Evolutionary conservation across 1,140 invertebrate genomes (phyloP), one percentile per base, ranked within the genome.

Genomic region (Drosophila quadrilineata): DNA sequence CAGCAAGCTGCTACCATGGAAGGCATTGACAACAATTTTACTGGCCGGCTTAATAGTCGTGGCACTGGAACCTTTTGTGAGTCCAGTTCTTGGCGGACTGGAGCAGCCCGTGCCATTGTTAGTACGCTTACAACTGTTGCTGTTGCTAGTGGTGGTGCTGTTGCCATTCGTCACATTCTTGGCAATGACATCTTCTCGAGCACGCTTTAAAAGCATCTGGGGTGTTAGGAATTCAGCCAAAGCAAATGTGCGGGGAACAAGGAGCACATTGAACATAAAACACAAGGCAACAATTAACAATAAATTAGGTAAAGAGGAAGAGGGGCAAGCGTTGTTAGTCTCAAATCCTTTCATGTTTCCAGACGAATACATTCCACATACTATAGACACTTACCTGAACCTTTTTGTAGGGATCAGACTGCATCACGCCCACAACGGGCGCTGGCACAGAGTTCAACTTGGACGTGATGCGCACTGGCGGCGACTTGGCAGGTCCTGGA

Each of bases 121-220:
- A 16, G 65, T 28, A 40, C 74, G 77, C 54, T 80, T 79, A 35
- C 45, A 64, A 29, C 36, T 64, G 52, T 6, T 58, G 22, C 19
- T 36, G 33, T 36, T 56, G 35, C 57, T 50, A 40, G 4, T 58
- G 22, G 48, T 50, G 46, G 4, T 58, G 22, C 53, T 57, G 19
- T 41, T 48, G 53, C 33, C 48, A 17, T 56, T 75, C 40, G 16
- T 52, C 45, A 22, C 17, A 54, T 35, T 64, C 58, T 88, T 88
- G 38, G 43, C 43, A 50, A 62, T 49, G 17, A 54, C 62, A 29
- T 89, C 87, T 31, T 89, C 87, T 8, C 84, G 72, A 45, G 87
- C 74, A 62, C 87, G 87, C 87, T 89, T 89, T 69, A 89, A 89
- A 60, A 86, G 77, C 79, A 89, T 88, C 87, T 89, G 60, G n/a